Evolutionary conservation across 2,113 vertebrate species (phyloP).

Genomic region (Bostrychus sinensis): DNA sequence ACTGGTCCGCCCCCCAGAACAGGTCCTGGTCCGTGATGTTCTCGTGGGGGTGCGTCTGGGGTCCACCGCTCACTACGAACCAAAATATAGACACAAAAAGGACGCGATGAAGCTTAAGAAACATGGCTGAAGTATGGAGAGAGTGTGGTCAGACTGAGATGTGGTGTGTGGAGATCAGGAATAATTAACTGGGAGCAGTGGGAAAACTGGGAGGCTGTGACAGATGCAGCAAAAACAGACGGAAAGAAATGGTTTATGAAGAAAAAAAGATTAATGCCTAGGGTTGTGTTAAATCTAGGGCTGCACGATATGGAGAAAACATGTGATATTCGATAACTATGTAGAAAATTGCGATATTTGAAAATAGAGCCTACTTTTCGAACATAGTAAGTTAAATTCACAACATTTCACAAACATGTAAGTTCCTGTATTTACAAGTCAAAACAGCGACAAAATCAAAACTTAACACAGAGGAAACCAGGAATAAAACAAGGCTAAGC

Average conservation of each 20-base stretch:
- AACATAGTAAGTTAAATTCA: no score
- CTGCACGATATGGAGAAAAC: no score
- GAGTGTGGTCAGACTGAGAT: neutral
- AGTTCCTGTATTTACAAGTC: no score
- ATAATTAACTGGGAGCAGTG: conserved; percentile 61
- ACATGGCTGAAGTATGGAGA: conserved; percentile 40
- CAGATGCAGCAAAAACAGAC: conserved; percentile 36
- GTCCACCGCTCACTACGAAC: conserved; percentile 45
- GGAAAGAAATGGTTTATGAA: neutral
- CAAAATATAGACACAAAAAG: conserved; percentile 54
- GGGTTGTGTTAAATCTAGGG: no score
- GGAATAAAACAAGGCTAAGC: no score
- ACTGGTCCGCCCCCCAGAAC: conserved; percentile 82
- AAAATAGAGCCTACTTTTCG: no score
- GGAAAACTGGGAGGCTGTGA: conserved; percentile 39
- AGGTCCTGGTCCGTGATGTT: conserved; percentile 72
- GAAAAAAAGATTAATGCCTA: no score
- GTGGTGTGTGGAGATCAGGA: conserved; percentile 2
- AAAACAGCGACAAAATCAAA: no score
- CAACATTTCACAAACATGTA: no score
- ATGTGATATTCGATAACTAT: no score
- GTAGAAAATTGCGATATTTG: no score
- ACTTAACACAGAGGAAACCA: no score
- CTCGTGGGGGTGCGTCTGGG: conserved; percentile 57
- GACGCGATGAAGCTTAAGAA: neutral